Evolutionary conservation across 2,888 invertebrate species (phyloP).

Genomic region (Limnephilus auricula): DNA sequence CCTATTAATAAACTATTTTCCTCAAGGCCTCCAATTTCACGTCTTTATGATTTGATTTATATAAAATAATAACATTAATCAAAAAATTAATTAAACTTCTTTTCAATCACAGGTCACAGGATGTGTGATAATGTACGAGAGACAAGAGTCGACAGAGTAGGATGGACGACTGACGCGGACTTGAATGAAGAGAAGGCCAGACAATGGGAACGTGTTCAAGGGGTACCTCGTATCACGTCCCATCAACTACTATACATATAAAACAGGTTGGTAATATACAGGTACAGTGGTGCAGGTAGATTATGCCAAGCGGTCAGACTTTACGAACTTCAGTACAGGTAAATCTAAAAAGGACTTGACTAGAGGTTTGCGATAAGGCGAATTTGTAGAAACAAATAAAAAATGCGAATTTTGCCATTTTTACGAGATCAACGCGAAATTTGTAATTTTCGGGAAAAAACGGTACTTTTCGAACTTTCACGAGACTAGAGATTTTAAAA

Average conservation of each 20-base stretch:
- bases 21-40: no score
- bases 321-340: neutral
- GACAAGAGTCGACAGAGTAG: neutral
- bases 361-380: no score
- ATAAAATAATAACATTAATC: neutral
- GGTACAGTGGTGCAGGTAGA: neutral
- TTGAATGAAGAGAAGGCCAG: neutral
- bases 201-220: conserved; percentile 27
- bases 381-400: no score
- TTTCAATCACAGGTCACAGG: neutral
- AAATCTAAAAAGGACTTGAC: no score
- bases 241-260: neutral
- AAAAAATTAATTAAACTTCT: neutral
- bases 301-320: neutral
- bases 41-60: no score
- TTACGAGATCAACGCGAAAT: no score
- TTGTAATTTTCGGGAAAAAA: no score
- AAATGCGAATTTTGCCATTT: no score
- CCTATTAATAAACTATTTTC: no score
- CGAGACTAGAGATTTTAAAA: no score
- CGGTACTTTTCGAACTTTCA: no score
- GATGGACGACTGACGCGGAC: neutral
- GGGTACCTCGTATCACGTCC: neutral
- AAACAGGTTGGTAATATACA: neutral
- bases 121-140: neutral